Base-by-base conservation (phyloP, 2,797 vertebrate species). In the Echeneis naucrates region DNA sequence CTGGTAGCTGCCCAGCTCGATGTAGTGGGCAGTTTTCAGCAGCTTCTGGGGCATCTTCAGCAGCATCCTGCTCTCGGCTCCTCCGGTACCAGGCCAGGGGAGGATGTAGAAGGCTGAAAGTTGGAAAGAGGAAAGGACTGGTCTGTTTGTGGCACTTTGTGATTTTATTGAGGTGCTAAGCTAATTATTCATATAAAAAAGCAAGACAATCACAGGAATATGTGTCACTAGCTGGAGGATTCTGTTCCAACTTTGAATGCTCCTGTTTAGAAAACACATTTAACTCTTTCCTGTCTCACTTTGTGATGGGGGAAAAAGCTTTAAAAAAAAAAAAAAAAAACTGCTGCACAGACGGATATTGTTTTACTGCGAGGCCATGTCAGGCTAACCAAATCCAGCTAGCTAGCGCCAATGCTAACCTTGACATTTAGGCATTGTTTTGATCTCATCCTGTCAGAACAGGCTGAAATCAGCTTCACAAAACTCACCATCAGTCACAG, bases 1-100 rank as follows among this genome's bases (percentile, higher is more conserved):
- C 80, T 98, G 97, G 85, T 97, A 97, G 82, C 95, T 94, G 66
- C 97, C 97, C 92, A 98, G 94, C 87, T 99, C 98, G 21, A 98
- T 97, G 92, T 97, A 98, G 83, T 98, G 96, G 27, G 96, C 93
- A 62, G 95, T 96, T 82, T 95, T 96, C 68, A 96, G 91, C 83
- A 96, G 88, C 92, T 97, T 98, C 74, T 92, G 90, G 51, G 97
- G 96, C 96, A 98, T 96, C 79, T 85, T 94, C 67, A 92, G 83
- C 78, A 89, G 71, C 92, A 93, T 93, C 67, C 66, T 86, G 70
- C 21, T 56, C 72, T 66, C 52, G 14, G 74, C 62, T 78, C 45
- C 32, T 67, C 59, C 27, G 42, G 50, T 17, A 23, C 56, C 48
- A 44, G 37, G 42, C 47, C 26, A 47, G 53, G 47, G 27, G 26